Percentiles rank a stretch among this genome's conserved stretches.
Evolutionary conservation across 2,888 invertebrate species (phyloP).

Genomic region (Thyatira batis): DNA sequence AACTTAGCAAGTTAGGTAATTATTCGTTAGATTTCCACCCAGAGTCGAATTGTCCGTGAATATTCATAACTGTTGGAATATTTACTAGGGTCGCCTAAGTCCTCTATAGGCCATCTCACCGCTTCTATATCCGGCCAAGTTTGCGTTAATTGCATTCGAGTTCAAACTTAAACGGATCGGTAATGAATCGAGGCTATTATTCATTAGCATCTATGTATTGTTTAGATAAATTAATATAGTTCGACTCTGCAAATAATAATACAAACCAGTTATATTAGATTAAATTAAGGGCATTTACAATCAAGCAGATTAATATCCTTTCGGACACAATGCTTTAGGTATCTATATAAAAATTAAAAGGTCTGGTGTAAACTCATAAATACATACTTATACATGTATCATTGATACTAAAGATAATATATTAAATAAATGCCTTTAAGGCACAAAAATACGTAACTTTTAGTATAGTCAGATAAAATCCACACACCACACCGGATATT

Average conservation of each 20-base stretch:
- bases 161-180: conserved; percentile 41
- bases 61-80: conserved; percentile 42
- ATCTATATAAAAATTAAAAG: no score
- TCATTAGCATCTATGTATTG: conserved; percentile 5
- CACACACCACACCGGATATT: neutral
- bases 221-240: neutral
- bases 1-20: conserved; percentile 25
- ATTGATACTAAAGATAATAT: no score
- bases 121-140: conserved; percentile 27
- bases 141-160: conserved; percentile 45
- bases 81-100: conserved; percentile 25
- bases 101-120: conserved; percentile 24
- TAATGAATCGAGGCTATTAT: conserved; percentile 40
- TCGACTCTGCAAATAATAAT: no score
- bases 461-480: neutral
- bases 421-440: no score
- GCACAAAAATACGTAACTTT: neutral
- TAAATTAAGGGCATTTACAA: no score
- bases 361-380: no score
- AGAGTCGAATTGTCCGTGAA: conserved; percentile 24
- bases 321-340: no score
- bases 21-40: conserved; percentile 16
- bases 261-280: no score
- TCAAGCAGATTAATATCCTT: no score
- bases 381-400: no score